phyloP scores from a whole-genome alignment of 2,888 invertebrate species.

The Cremastinae sp. region DNA sequence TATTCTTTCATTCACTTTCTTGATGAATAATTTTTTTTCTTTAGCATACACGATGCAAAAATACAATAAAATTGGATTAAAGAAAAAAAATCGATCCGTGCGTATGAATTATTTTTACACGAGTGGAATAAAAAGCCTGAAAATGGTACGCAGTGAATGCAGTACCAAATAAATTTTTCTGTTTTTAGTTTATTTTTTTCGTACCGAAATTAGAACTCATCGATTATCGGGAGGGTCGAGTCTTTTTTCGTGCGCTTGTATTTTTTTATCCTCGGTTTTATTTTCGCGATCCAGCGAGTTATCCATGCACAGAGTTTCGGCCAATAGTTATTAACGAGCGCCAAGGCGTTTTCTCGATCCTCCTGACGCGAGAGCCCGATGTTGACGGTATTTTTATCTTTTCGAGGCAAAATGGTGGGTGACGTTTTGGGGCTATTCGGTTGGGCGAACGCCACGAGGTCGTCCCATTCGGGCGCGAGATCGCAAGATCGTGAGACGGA shows the following conservation, averaged over 20 bases:
- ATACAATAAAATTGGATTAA: too few relatives aligned
- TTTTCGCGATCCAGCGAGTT: slow-evolving; percentile 3
- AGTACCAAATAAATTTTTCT: not conserved
- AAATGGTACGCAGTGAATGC: not conserved
- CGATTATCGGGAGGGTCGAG: slow-evolving; percentile 14
- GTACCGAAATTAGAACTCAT: slow-evolving; percentile 3
- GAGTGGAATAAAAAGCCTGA: too few relatives aligned
- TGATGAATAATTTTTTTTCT: too few relatives aligned
- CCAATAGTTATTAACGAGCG: not conserved
- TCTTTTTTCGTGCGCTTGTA: not conserved
- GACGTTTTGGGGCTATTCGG: slow-evolving; percentile 53
- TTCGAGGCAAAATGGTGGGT: slow-evolving; percentile 54
- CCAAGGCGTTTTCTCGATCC: not conserved
- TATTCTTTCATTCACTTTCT: too few relatives aligned
- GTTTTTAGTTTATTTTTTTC: not conserved
- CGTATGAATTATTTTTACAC: too few relatives aligned
- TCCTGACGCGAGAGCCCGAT: not conserved
- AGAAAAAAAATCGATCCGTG: too few relatives aligned
- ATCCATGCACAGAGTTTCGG: not conserved
- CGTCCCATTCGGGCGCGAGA: slow-evolving; percentile 27
- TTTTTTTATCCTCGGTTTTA: not conserved
- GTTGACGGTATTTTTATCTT: slow-evolving; percentile 56
- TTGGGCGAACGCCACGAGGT: slow-evolving; percentile 58
- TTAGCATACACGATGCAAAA: too few relatives aligned
- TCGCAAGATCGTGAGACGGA: not conserved